Percentiles rank a stretch among this genome's conserved stretches.
phyloP scores from a whole-genome alignment of 1,140 invertebrate genomes.

The Andricus grossulariae region DNA sequence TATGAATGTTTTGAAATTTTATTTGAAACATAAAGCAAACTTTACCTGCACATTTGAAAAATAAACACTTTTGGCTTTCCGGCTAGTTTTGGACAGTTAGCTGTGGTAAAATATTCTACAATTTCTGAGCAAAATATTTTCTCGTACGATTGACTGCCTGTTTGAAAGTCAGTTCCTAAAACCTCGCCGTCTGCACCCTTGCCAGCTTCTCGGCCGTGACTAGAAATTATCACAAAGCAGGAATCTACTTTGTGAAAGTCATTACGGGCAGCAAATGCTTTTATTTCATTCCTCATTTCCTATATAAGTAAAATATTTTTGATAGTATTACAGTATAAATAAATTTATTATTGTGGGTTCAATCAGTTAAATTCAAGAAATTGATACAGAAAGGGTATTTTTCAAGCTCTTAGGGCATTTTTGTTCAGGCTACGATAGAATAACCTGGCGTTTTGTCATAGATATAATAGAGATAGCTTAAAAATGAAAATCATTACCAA shows the following conservation, averaged over 20 bases:
- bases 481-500: too few species aligned
- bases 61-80: constrained; percentile 88
- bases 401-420: too few species aligned
- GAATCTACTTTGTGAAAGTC: constrained; percentile 73
- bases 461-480: too few species aligned
- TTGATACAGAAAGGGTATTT: too few species aligned
- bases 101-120: constrained; percentile 79
- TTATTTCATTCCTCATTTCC: constrained; percentile 67
- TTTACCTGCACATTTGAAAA: constrained; percentile 84
- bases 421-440: too few species aligned
- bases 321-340: constrained; percentile 16
- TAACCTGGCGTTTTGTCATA: too few species aligned
- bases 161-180: constrained; percentile 55
- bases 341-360: background rate
- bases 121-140: constrained; percentile 71
- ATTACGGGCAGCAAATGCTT: constrained; percentile 63
- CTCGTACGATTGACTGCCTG: constrained; percentile 35
- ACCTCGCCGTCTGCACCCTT: constrained; percentile 68
- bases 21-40: background rate
- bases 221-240: constrained; percentile 78
- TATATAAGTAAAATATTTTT: constrained; percentile 41
- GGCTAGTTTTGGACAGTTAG: constrained; percentile 77
- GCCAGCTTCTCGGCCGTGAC: constrained; percentile 74
- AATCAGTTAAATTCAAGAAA: too few species aligned
- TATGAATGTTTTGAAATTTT: background rate